Percentiles rank a stretch among this genome's conserved stretches.
These are phyloP conservation scores for Drosophila oshimai DNA, from an alignment of 1,140 invertebrate species.

Conservation along the genomic window DNA sequence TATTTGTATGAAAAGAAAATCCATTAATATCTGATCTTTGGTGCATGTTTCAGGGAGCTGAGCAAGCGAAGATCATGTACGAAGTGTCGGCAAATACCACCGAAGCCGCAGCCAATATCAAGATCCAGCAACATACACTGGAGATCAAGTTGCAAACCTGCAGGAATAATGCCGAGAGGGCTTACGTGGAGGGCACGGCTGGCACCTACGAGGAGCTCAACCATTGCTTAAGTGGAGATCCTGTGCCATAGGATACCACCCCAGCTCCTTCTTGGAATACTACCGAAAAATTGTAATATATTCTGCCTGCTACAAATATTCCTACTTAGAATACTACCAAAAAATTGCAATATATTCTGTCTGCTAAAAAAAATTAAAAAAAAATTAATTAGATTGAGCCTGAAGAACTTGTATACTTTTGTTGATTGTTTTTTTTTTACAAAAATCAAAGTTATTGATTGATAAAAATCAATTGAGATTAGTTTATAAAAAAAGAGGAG, in stretches of 20 bases:
- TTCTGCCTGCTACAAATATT: too few species aligned
- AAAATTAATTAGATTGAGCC: not conserved
- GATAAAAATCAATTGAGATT: too few species aligned
- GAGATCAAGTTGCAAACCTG: slow-evolving; percentile 17
- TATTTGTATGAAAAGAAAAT: too few species aligned
- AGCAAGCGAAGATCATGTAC: slow-evolving; percentile 48
- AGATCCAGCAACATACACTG: not conserved
- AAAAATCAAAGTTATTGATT: slow-evolving; percentile 20
- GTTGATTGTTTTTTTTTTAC: too few species aligned
- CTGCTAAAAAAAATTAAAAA: not conserved
- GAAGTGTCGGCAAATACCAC: slow-evolving; percentile 30
- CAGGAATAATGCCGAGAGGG: slow-evolving; percentile 30
- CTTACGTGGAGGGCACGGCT: slow-evolving; percentile 28
- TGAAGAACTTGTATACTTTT: not conserved
- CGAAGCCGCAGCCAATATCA: slow-evolving; percentile 3
- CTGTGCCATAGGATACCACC: not conserved
- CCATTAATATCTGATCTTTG: too few species aligned
- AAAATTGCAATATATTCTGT: too few species aligned
- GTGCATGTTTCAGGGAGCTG: slow-evolving; percentile 22
- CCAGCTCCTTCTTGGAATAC: not conserved
- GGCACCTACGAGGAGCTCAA: slow-evolving; percentile 34
- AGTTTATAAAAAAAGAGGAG: too few species aligned
- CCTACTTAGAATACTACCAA: too few species aligned
- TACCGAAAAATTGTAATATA: too few species aligned
- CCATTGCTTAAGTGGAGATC: slow-evolving; percentile 21